These are phyloP conservation scores for Oryzias dopingdopingensis DNA, from an alignment of 2,797 vertebrate genomes.

Conservation along the genomic window DNA sequence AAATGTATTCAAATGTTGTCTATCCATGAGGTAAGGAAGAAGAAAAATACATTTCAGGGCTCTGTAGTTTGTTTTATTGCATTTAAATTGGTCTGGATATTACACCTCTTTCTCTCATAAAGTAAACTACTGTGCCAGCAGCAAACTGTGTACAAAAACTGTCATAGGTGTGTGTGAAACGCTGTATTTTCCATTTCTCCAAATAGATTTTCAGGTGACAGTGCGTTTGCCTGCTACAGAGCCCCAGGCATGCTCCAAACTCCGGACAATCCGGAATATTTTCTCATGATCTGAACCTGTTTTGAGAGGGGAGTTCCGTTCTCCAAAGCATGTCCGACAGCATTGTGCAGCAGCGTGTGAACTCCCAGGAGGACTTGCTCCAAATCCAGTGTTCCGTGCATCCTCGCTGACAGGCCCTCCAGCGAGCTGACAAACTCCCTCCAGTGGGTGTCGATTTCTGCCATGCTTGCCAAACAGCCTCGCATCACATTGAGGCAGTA, in stretches of 20 bases:
- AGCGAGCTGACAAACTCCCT: conserved; percentile 80
- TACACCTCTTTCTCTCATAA: conserved; percentile 10
- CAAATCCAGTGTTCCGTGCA: conserved; percentile 73
- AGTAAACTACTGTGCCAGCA: conserved; percentile 7
- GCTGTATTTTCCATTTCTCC: conserved; percentile 3
- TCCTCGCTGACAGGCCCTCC: conserved; percentile 80
- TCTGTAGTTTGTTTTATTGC: too few relatives aligned
- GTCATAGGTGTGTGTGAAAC: neutral
- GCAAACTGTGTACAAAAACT: conserved; percentile 1
- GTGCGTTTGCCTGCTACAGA: conserved; percentile 3
- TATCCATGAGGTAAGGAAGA: too few relatives aligned
- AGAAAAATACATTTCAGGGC: too few relatives aligned
- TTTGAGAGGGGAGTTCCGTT: conserved; percentile 69
- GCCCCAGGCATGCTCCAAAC: neutral
- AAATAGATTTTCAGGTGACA: conserved; percentile 7
- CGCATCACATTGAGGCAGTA: conserved; percentile 87
- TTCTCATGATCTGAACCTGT: conserved; percentile 75
- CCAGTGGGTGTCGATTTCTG: conserved; percentile 87
- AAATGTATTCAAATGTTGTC: too few relatives aligned
- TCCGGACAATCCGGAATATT: conserved; percentile 4
- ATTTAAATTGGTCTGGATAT: conserved; percentile 1
- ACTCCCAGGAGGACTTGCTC: conserved; percentile 83
- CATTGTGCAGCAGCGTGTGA: conserved; percentile 76
- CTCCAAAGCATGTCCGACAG: conserved; percentile 73
- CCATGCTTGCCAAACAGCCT: conserved; percentile 86